Evolutionary conservation across 2,888 invertebrate species (phyloP).

Genomic region (Ochropleura leucogaster): DNA sequence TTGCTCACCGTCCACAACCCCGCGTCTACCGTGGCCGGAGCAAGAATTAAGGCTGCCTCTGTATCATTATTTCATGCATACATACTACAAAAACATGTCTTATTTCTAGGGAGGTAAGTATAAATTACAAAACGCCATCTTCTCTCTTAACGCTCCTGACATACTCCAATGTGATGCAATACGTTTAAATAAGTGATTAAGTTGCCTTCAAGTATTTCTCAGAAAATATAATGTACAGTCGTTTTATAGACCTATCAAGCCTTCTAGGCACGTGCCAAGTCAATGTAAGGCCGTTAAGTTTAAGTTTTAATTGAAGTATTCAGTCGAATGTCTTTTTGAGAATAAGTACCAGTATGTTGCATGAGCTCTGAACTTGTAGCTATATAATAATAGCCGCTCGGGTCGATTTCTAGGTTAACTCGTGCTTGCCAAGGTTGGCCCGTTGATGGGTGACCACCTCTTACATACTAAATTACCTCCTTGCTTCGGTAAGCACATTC

Average conservation of each 20-base stretch:
- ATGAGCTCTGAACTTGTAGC: no score
- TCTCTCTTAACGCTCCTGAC: not conserved
- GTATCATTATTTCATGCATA: not conserved
- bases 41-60: not conserved
- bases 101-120: not conserved
- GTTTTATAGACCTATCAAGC: not conserved
- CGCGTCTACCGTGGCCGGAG: no score
- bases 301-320: slow-evolving; percentile 38
- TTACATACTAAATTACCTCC: no score
- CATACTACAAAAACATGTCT: not conserved
- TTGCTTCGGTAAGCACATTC: no score
- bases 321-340: not conserved
- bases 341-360: not conserved
- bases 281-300: slow-evolving; percentile 10
- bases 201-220: not conserved
- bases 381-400: no score
- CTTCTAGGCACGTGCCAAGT: slow-evolving; percentile 16
- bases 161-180: not conserved
- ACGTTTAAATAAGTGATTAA: not conserved
- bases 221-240: not conserved
- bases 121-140: not conserved
- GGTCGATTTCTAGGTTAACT: no score
- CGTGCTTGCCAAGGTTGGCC: no score
- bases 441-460: no score
- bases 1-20: no score